These are phyloP conservation scores for Zaprionus taronus DNA, from an alignment of 1,140 invertebrate genomes.

Conservation along the genomic window DNA sequence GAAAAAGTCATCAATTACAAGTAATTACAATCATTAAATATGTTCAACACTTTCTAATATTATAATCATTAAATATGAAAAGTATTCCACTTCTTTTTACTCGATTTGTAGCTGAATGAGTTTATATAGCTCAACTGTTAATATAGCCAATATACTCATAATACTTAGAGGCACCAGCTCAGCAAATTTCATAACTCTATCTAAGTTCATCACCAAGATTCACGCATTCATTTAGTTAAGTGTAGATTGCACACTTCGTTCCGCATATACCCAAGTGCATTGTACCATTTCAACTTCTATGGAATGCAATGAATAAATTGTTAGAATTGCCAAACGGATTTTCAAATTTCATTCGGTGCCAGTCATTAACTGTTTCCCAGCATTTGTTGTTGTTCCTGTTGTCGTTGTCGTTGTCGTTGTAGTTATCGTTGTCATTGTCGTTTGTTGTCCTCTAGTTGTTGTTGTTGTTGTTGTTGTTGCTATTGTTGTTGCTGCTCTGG, in stretches of 20 bases:
- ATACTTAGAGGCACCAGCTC: background rate
- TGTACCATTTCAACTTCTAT: background rate
- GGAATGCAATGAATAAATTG: conserved; percentile 6
- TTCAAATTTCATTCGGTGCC: conserved; percentile 32
- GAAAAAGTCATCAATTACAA: too few relatives aligned
- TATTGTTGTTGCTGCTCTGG: conserved; percentile 40
- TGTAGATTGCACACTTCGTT: background rate
- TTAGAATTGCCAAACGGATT: conserved; percentile 8
- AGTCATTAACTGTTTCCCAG: conserved; percentile 40
- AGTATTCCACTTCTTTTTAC: background rate
- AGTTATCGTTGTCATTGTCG: background rate
- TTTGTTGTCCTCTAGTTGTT: background rate
- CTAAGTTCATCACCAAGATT: background rate
- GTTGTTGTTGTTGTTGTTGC: background rate
- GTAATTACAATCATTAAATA: too few relatives aligned
- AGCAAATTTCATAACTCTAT: background rate
- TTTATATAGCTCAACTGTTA: background rate
- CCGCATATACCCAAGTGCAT: background rate
- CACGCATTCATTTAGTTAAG: background rate
- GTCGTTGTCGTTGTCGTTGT: background rate
- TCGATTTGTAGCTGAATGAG: background rate
- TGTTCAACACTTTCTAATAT: too few relatives aligned
- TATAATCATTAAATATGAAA: too few relatives aligned
- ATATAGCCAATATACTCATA: background rate
- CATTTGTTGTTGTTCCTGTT: conserved; percentile 6